phyloP scores from a whole-genome alignment of 2,888 invertebrate genomes.

The Steinernema hermaphroditum region DNA sequence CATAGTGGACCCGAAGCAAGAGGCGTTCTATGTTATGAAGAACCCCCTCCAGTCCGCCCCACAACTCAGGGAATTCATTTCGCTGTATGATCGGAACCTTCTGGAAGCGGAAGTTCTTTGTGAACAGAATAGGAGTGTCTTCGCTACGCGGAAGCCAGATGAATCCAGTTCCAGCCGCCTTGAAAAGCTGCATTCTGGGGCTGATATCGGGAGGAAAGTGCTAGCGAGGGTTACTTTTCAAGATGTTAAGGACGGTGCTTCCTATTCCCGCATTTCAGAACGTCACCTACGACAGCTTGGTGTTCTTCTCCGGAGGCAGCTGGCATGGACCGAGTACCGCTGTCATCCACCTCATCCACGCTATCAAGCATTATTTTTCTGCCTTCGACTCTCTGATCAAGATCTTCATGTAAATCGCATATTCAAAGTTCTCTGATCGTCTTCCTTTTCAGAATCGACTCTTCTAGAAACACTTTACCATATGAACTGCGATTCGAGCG shows the following conservation, averaged over 20 bases:
- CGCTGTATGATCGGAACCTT: neutral
- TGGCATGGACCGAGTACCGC: slow-evolving; percentile 42
- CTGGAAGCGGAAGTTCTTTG: neutral
- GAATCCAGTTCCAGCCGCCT: neutral
- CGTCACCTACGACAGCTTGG: slow-evolving; percentile 38
- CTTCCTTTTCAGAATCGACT: slow-evolving; percentile 41
- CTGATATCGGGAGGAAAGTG: neutral
- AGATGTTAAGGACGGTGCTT: too few species aligned
- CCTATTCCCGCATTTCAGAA: too few species aligned
- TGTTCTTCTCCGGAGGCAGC: slow-evolving; percentile 46
- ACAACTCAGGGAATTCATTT: slow-evolving; percentile 9
- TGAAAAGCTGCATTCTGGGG: neutral
- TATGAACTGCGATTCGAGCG: slow-evolving; percentile 45
- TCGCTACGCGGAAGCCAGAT: neutral
- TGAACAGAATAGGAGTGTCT: slow-evolving; percentile 22
- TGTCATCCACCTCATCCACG: slow-evolving; percentile 39
- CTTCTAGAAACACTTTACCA: slow-evolving; percentile 44
- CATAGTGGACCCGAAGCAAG: slow-evolving; percentile 4
- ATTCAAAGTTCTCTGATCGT: neutral
- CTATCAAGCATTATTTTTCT: slow-evolving; percentile 39
- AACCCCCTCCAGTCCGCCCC: neutral
- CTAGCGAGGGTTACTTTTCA: neutral
- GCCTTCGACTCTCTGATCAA: slow-evolving; percentile 41
- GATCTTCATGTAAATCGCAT: slow-evolving; percentile 43
- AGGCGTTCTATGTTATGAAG: neutral